Base-by-base conservation (phyloP, 2,888 invertebrate species). In the Nemoura dubitans region DNA sequence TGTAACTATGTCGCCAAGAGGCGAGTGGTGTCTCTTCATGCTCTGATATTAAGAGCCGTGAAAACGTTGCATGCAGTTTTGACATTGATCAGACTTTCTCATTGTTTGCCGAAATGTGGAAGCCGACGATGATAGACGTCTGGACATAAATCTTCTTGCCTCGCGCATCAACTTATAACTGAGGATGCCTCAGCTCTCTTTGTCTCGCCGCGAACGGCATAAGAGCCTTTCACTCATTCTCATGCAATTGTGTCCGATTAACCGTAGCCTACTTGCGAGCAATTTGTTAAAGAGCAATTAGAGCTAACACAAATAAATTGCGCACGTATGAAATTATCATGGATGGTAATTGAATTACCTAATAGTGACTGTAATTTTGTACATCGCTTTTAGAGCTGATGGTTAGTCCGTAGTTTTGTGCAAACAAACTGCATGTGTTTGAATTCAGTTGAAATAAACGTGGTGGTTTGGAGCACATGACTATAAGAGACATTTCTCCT, bases 231-330 rank as follows among this genome's bases (percentile, higher is more conserved):
- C 59, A 59, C 59, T 59, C 59, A 59, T 59, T 59, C 59, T 21
- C 59, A 59, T 59, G 59, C 59, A 59, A 59, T 59, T 59, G 59
- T 59, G 59, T 59, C 59, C 59, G 59, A 36, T 36, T 36, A 36
- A 36, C 59, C 59, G 59, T 59, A 59, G 59, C 59, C 59, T 59
- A 59, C 59, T 59, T 59, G 59, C 59, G 14, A 21, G 59, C 59
- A 59, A 59, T 59, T 59, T 59, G 59, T 59, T 59, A 59, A 59
- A 1, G 59, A 59, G 59, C 59, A 21, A 59, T 59, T 59, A 59
- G 59, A 59, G 59, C 21, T 59, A 59, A 21, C 59, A 59, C 59
- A 59, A 59, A 59, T 59, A 59, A 59, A 59, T 10, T 59, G 59
- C 36, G 36, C 59, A 59, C 59, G 14, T 21, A 59, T n/a, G 59